Evolutionary conservation across 2,888 invertebrate species (phyloP), one percentile per base, ranked within the genome.

Genomic region (Macaria liturata): DNA sequence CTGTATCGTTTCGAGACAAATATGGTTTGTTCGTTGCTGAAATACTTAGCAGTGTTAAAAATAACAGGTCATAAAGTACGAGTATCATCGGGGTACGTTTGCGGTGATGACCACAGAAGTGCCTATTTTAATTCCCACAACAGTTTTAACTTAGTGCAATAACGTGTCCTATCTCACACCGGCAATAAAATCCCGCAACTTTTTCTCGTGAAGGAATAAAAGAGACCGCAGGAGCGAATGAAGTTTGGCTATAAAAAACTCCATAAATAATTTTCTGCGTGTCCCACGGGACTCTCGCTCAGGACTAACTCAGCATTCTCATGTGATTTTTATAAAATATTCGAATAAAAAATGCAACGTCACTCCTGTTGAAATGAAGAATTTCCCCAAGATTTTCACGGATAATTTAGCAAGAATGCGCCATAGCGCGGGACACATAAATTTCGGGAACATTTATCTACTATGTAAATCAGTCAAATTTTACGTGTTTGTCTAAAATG

Each of bases 111-210:
- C 88, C 85, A 78, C 84, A 85, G 85, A 84, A 83, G 79, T 77
- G 80, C 59, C 64, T 79, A 85, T 88, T 88, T 88, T 88, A 87
- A 88, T 88, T 62, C 79, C 77, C 74, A 70, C 81, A 73, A 79
- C 77, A 76, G 79, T 78, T 80, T 70, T 87, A 88, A 90, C 84
- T 90, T 89, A 80, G 83, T 78, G 87, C 90, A 86, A 90, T 90
- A 91, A 89, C 88, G 88, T 81, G 81, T 88, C 86, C 88, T 88
- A 89, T 88, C 86, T 89, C 91, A 85, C 88, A 88, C 89, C 86
- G 88, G 86, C 78, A 85, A 91, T 91, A 91, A 91, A 91, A 85
- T 79, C 86, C 82, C 77, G 66, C 86, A 90, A 91, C 88, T 91
- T 91, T 90, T 89, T 84, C 88, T 77, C 84, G 83, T 84, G 81